Conservation (phyloP, 2,888 invertebrate species). For the Coleophora flavipennella region DNA sequence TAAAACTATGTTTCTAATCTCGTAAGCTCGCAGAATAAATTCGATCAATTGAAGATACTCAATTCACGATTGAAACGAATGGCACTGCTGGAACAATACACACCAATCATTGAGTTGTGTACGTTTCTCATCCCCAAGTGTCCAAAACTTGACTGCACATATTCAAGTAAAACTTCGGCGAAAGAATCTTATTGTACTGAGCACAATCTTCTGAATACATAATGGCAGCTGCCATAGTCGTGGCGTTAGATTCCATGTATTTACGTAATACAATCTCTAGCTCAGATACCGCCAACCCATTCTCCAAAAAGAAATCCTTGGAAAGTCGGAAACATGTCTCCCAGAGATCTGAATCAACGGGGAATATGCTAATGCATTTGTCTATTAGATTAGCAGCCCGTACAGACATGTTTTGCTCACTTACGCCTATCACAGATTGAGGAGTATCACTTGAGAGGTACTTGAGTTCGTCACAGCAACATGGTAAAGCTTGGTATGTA, state of each 20-base stretch:
- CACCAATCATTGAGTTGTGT: too few species aligned
- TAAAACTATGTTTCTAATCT: too few species aligned
- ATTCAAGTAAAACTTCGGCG: slow-evolving; percentile 60
- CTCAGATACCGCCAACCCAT: slow-evolving; percentile 51
- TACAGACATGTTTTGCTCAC: slow-evolving; percentile 31
- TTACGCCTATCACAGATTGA: slow-evolving; percentile 16
- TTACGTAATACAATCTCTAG: slow-evolving; percentile 71
- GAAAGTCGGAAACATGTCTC: slow-evolving; percentile 52
- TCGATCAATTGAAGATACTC: too few species aligned
- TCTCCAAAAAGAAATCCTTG: slow-evolving; percentile 53
- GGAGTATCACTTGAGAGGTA: slow-evolving; percentile 27
- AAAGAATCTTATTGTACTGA: slow-evolving; percentile 56
- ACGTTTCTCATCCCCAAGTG: slow-evolving; percentile 48
- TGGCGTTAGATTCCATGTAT: slow-evolving; percentile 63
- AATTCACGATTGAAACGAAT: too few species aligned
- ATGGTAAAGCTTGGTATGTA: slow-evolving; percentile 39
- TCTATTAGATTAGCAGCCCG: slow-evolving; percentile 51
- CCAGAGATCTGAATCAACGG: slow-evolving; percentile 50
- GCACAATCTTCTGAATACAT: slow-evolving; percentile 61
- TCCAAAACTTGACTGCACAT: slow-evolving; percentile 62
- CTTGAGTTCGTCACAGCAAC: slow-evolving; percentile 50
- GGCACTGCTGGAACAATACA: too few species aligned
- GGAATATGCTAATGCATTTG: slow-evolving; percentile 52
- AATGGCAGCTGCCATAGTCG: slow-evolving; percentile 59
- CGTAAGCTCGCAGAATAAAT: too few species aligned